Base-by-base conservation (phyloP, 2,888 invertebrate genomes). In the Ethmia dodecea region DNA sequence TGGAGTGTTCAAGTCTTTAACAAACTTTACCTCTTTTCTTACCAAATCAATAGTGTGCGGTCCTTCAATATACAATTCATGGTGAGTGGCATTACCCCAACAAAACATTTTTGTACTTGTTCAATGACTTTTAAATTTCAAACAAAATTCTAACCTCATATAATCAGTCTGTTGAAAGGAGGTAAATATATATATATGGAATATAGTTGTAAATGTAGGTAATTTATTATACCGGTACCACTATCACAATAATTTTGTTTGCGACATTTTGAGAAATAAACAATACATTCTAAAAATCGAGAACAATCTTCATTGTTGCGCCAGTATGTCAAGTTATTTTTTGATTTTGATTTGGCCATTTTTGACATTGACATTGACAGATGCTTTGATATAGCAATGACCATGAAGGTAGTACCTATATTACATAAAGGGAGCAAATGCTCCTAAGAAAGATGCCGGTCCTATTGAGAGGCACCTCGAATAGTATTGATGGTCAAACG, bases 31-130 rank as follows among this genome's bases (percentile, higher is more conserved):
- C 9, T 11, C 6, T 9, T 35, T 13, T 53, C 74, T 74, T 63
- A 84, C 86, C 72, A 84, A 63, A 61, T 81, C 81, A 45, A 62
- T 50, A 42, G 49, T 61, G 30, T 73, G 72, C 30, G 75, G 47
- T 25, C 67, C 67, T 56, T 84, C 84, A 40, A 86, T 57, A 53
- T 74, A 83, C 43, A 86, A 61, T 69, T 86, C 86, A 53, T 81
- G 81, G 64, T 84, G 72, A 63, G 84, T 84, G 49, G 81, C 68
- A 69, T 84, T 86, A 49, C 86, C 86, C 86, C 86, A 86, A 65
- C 86, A 86, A 77, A 81, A 86, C 86, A 86, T 86, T 67, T 64
- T 76, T 32, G 18, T 45, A 40, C 37, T 42, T 48, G 37, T 44
- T 58, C 48, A 52, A 58, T 58, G 53, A 59, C 59, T 55, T 53